phyloP scores from a whole-genome alignment of 2,888 invertebrate species.

The Tetramorium bicarinatum region DNA sequence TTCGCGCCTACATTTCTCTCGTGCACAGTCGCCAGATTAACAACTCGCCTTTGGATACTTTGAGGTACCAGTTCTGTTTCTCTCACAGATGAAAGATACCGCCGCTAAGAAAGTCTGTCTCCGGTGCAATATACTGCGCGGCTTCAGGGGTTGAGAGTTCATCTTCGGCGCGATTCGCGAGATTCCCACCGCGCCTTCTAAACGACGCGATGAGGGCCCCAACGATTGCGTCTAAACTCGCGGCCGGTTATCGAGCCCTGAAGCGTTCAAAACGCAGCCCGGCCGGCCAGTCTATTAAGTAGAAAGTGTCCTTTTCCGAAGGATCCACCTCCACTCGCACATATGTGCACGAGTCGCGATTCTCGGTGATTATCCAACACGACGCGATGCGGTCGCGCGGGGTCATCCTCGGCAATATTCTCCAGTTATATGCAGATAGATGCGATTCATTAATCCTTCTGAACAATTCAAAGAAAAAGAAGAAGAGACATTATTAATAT shows the following conservation, averaged over 20 bases:
- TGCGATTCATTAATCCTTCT: slow-evolving; percentile 20
- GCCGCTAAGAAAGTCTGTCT: slow-evolving; percentile 1
- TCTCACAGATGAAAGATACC: slow-evolving; percentile 22
- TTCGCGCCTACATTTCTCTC: slow-evolving; percentile 9
- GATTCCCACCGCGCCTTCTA: slow-evolving; percentile 8
- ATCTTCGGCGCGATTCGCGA: slow-evolving; percentile 29
- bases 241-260: slow-evolving; percentile 46
- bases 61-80: slow-evolving; percentile 17
- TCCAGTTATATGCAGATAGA: background rate
- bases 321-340: slow-evolving; percentile 9
- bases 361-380: slow-evolving; percentile 47
- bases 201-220: background rate
- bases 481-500: background rate
- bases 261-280: slow-evolving; percentile 38
- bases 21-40: background rate
- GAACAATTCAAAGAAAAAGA: background rate
- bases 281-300: slow-evolving; percentile 54
- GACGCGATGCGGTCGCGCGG: slow-evolving; percentile 31
- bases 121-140: background rate
- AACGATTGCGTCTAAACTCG: slow-evolving; percentile 8
- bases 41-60: background rate
- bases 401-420: slow-evolving; percentile 32
- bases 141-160: slow-evolving; percentile 46
- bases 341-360: slow-evolving; percentile 28
- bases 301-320: slow-evolving; percentile 69